These are phyloP conservation scores for Eulemur mongoz DNA, from an alignment of 2,797 vertebrate species.

Conservation along the genomic window DNA sequence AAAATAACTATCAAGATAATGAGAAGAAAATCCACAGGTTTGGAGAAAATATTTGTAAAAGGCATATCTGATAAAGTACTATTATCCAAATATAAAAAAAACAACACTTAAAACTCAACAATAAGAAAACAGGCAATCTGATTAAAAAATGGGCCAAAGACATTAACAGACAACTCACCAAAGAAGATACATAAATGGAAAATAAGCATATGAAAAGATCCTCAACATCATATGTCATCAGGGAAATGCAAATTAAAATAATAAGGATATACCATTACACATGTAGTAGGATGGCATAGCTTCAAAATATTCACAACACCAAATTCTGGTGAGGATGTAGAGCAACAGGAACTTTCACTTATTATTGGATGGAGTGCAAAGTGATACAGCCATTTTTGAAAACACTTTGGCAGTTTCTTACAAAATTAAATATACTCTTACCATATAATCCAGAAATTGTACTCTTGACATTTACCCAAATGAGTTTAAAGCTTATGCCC, in stretches of 20 bases:
- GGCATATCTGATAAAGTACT: not conserved
- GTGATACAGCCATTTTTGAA: not conserved
- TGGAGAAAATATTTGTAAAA: not conserved
- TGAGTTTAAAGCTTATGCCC: not conserved
- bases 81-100: not conserved
- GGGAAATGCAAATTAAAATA: not conserved
- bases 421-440: not conserved
- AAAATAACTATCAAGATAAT: not conserved
- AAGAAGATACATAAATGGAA: not conserved
- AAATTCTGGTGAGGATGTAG: not conserved
- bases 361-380: not conserved
- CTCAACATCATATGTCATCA: not conserved
- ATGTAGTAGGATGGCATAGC: not conserved
- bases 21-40: not conserved
- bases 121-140: not conserved
- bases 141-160: not conserved
- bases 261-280: not conserved
- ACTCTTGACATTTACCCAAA: not conserved
- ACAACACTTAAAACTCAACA: not conserved
- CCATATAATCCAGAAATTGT: not conserved
- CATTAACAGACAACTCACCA: not conserved
- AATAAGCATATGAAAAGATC: not conserved
- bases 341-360: not conserved
- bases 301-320: not conserved
- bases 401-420: not conserved